Evolutionary conservation across 2,888 invertebrate species (phyloP).

Genomic region (Spisula solida): DNA sequence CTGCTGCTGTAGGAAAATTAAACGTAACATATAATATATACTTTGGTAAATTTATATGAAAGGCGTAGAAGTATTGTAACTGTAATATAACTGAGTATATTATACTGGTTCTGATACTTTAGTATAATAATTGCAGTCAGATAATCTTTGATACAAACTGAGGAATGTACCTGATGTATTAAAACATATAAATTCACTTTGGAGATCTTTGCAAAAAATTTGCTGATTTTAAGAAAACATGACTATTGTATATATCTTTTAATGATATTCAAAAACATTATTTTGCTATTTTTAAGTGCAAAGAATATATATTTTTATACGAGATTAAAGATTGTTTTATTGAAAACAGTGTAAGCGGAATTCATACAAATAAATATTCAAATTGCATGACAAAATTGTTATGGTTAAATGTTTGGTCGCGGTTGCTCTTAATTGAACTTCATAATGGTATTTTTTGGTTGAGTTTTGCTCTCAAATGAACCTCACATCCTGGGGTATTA

Average conservation of each 20-base stretch:
- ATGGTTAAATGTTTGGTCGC: conserved; percentile 22
- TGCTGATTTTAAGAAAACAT: background rate
- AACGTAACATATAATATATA: too few relatives aligned
- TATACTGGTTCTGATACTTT: too few relatives aligned
- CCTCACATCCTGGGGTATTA: conserved; percentile 47
- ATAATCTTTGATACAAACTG: too few relatives aligned
- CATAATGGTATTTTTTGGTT: conserved; percentile 32
- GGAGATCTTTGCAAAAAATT: too few relatives aligned
- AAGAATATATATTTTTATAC: background rate
- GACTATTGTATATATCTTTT: background rate
- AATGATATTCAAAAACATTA: background rate
- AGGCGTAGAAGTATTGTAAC: too few relatives aligned
- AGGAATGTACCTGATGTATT: too few relatives aligned
- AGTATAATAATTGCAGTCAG: too few relatives aligned
- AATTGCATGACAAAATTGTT: conserved; percentile 57
- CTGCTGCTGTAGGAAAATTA: too few relatives aligned
- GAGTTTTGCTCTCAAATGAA: conserved; percentile 48
- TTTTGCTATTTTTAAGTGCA: background rate
- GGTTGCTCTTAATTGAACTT: conserved; percentile 48
- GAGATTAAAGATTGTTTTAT: background rate
- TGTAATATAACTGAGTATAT: too few relatives aligned
- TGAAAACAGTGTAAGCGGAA: background rate
- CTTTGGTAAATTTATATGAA: too few relatives aligned
- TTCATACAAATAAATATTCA: conserved; percentile 52
- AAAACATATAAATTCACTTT: too few relatives aligned